These are phyloP conservation scores for Hippocampus guttulatus DNA, from an alignment of 2,113 vertebrate genomes.

Conservation along the genomic window DNA sequence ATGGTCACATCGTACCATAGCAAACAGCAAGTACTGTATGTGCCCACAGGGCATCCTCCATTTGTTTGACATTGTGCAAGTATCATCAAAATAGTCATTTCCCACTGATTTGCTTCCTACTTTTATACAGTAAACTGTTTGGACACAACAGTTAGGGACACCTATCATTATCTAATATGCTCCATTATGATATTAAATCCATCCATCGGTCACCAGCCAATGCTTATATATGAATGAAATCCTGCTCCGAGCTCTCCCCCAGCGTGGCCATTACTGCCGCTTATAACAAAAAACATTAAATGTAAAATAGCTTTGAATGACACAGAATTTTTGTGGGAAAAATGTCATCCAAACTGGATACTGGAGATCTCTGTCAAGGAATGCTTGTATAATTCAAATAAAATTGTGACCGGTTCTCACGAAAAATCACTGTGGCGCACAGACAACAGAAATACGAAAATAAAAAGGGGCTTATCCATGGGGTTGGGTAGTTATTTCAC, in stretches of 20 bases:
- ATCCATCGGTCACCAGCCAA: too few relatives aligned
- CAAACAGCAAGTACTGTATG: too few relatives aligned
- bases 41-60: too few relatives aligned
- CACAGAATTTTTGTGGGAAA: neutral
- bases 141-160: too few relatives aligned
- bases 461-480: constrained; percentile 7
- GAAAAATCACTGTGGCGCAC: neutral
- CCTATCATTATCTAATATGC: too few relatives aligned
- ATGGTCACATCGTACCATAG: too few relatives aligned
- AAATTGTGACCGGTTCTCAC: neutral
- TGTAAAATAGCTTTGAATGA: neutral
- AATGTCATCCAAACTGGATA: neutral
- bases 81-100: too few relatives aligned
- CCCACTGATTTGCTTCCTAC: too few relatives aligned
- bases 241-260: neutral
- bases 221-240: too few relatives aligned
- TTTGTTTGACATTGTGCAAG: too few relatives aligned
- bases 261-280: neutral
- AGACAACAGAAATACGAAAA: neutral
- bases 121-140: too few relatives aligned
- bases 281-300: neutral
- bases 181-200: too few relatives aligned
- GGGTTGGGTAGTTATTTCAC: constrained; percentile 13
- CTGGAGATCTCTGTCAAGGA: neutral
- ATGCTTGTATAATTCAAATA: neutral